Base-by-base conservation (phyloP, 2,797 vertebrate genomes). In the Myioborus melanocephalus region DNA sequence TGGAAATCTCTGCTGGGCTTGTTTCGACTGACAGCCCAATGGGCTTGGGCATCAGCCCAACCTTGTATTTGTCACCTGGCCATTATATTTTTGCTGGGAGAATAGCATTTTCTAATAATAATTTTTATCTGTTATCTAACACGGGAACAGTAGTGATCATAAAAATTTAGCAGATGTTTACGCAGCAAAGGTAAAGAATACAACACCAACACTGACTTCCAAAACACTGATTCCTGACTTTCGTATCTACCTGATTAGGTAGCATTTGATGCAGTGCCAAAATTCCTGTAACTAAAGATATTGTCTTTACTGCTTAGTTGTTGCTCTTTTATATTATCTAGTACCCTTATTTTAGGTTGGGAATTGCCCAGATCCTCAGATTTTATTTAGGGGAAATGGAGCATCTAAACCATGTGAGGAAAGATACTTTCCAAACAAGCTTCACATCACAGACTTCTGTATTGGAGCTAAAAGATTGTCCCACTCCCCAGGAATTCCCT, bases 241-340 rank as follows among this genome's bases (percentile, higher is more conserved):
- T 52, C 4, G 1, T 34, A 34, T 63, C 24, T 81, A 24, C 52
- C 27, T 73, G n/a, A 41, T 77, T 59, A 73, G 37, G 52, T 49
- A 30, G 27, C 46, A 52, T 89, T 83, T 49, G 43, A 61, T 81
- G n/a, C 46, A 52, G 20, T 85, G 26, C 43, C 8, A 27, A 43
- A 10, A 80, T 70, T 90, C 53, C 39, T 83, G 15, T 81, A 34
- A 70, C 30, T 53, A 24, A 63, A 13, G 96, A 97, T 97, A 93
- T 96, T 97, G 83, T 93, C 84, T 96, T 97, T 97, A 96, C 94
- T 92, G 87, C 85, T 94, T 83, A 50, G 63, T 94, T 96, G 95
- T 95, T 96, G 94, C 95, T 97, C 20, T 39, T 68, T 96, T 83
- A 64, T 93, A 50, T 71, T 93, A 50, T 41, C 39, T 97, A 96